Conservation (phyloP, 2,113 vertebrate species). For the Lepisosteus oculatus region DNA sequence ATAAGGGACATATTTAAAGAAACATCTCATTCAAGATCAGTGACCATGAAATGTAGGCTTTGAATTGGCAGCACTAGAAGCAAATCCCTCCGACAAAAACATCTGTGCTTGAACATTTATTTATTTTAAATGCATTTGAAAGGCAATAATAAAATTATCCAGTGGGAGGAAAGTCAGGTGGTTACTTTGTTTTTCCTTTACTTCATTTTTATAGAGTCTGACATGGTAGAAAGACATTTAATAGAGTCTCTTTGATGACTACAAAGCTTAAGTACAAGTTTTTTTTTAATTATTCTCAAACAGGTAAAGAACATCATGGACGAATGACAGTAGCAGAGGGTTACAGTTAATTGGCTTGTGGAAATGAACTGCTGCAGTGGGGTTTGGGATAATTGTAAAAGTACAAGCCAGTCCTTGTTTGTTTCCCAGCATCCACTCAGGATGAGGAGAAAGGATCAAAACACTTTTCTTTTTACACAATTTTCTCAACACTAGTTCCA, state of each 20-base stretch:
- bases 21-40: conserved; percentile 43
- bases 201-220: conserved; percentile 8
- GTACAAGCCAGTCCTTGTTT: no score
- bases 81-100: conserved; percentile 31
- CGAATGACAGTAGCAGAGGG: conserved; percentile 32
- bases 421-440: no score
- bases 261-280: conserved; percentile 25
- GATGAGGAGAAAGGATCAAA: no score
- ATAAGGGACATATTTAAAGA: conserved; percentile 27
- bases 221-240: conserved; percentile 13
- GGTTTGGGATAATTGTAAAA: no score
- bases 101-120: conserved; percentile 29
- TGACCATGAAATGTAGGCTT: conserved; percentile 40
- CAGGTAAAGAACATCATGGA: conserved; percentile 4
- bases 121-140: conserved; percentile 26
- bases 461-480: no score
- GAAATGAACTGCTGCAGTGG: conserved; percentile 36
- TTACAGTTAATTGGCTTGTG: conserved; percentile 23
- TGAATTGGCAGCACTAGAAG: conserved; percentile 40
- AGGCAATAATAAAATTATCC: conserved; percentile 14
- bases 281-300: conserved; percentile 18
- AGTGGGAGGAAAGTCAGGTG: not conserved
- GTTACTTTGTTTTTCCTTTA: not conserved
- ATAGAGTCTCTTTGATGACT: conserved; percentile 18
- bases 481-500: no score